Conservation (phyloP, 2,888 invertebrate genomes). For the Clanis bilineata region DNA sequence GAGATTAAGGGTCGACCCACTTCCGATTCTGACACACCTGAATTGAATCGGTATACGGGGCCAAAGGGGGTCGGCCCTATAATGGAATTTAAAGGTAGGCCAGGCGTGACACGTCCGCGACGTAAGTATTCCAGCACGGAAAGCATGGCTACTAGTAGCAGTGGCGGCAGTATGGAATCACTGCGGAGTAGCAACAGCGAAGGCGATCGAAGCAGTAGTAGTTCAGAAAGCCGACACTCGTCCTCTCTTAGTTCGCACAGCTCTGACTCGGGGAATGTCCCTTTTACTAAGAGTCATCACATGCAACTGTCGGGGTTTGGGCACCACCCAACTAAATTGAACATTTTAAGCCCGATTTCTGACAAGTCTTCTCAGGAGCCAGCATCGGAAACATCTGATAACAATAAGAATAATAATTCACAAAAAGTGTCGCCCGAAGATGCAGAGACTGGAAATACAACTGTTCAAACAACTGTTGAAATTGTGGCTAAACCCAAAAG, state of each 20-base stretch:
- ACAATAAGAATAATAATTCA: slow-evolving; percentile 89
- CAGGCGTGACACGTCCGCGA: slow-evolving; percentile 75
- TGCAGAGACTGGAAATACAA: slow-evolving; percentile 64
- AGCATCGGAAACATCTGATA: slow-evolving; percentile 91
- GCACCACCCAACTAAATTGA: slow-evolving; percentile 88
- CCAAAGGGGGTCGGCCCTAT: slow-evolving; percentile 82
- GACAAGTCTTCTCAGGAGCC: slow-evolving; percentile 95
- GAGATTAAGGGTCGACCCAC: slow-evolving; percentile 88
- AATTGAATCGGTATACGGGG: slow-evolving; percentile 80
- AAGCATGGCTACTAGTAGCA: slow-evolving; percentile 93
- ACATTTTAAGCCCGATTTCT: slow-evolving; percentile 94
- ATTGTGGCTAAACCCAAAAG: slow-evolving; percentile 83
- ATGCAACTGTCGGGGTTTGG: slow-evolving; percentile 86
- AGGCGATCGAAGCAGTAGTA: slow-evolving; percentile 92
- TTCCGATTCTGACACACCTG: slow-evolving; percentile 80
- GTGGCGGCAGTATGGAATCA: slow-evolving; percentile 94
- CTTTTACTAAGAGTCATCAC: slow-evolving; percentile 82
- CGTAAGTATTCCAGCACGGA: slow-evolving; percentile 90
- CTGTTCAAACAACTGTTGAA: slow-evolving; percentile 73
- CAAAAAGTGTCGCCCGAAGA: slow-evolving; percentile 90
- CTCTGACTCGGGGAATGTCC: slow-evolving; percentile 88
- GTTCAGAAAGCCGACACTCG: slow-evolving; percentile 92
- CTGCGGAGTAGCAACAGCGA: slow-evolving; percentile 93
- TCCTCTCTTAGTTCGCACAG: slow-evolving; percentile 93
- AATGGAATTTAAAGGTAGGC: slow-evolving; percentile 85